Evolutionary conservation across 2,888 invertebrate genomes (phyloP), one percentile per base, ranked within the genome.

Genomic region (Neelides folsomi): DNA sequence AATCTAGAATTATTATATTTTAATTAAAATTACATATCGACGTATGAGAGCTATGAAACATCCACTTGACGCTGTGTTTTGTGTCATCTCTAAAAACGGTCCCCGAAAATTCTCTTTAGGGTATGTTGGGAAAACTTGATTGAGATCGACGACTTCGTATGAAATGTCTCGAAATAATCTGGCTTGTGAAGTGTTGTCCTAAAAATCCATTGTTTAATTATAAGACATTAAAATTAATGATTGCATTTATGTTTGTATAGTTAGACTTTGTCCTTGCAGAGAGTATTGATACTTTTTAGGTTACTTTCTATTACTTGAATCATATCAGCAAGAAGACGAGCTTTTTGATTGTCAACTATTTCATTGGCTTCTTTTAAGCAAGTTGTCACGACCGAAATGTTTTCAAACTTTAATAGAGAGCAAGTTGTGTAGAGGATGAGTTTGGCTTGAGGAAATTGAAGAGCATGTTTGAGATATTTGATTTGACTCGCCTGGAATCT

Each of bases 371-470:
- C 51, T 19, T 20, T 43, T 38, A 62, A 19, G 16, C 55, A 53
- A 16, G 36, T 34, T 20, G 49, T 45, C 2, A 62, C 59, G 27
- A 62, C 57, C 19, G 58, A 59, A 5, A 19, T 38, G 15, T 62
- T 62, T 48, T 62, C 62, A 13, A 53, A 47, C 2, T 39, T 15
- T 16, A 62, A 46, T 12, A 58, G 42, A 1, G 61, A 62, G 41
- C 61, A 62, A 13, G 61, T 62, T n/a, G 61, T 62, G 49, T 62
- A 62, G 19, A 62, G 20, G 15, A 58, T 41, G 9, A 62, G 47
- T 41, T 62, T 62, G 12, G 53, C 51, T 43, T 59, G 55, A 1
- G 55, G 49, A 35, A 62, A 53, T 15, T 16, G 38, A 8, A 62
- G 15, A 5, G 62, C 56, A 44, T 59, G 58, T n/a, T 52, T 50